Conservation (phyloP, 2,113 vertebrate species). For the Bos javanicus region DNA sequence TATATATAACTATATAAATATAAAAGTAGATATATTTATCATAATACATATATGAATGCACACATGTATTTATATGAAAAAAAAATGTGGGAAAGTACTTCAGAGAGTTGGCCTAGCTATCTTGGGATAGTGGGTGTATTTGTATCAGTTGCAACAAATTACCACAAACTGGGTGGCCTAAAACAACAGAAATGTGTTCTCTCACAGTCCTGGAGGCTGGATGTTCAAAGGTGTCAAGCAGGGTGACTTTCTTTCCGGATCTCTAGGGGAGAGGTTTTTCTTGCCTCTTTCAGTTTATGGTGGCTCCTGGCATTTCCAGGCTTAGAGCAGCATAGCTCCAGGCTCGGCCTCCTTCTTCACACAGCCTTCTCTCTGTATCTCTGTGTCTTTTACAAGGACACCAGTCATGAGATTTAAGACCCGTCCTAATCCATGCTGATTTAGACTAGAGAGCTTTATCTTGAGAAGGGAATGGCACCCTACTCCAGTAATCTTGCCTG, state of each 20-base stretch:
- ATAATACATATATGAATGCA: not conserved
- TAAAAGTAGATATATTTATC: not conserved
- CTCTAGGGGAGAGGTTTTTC: not conserved
- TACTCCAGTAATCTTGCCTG: not conserved
- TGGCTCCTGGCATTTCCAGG: fast-evolving
- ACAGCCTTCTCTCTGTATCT: not conserved
- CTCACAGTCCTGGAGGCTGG: not conserved
- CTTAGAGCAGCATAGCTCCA: fast-evolving
- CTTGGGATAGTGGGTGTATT: no score
- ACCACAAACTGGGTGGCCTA: not conserved
- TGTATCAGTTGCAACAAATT: not conserved
- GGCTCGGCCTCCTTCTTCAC: not conserved
- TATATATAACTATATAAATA: not conserved
- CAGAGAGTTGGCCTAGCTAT: not conserved
- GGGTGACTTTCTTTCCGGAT: fast-evolving
- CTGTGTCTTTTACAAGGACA: no score
- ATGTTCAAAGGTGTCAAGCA: not conserved
- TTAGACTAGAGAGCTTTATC: not conserved
- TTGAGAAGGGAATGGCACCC: not conserved
- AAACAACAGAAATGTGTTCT: not conserved
- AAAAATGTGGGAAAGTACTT: not conserved
- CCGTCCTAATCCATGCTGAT: not conserved
- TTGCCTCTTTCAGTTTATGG: not conserved
- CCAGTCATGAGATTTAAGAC: no score
- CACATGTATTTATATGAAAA: not conserved